phyloP scores from a whole-genome alignment of 2,113 vertebrate genomes.

The Tympanuchus pallidicinctus region DNA sequence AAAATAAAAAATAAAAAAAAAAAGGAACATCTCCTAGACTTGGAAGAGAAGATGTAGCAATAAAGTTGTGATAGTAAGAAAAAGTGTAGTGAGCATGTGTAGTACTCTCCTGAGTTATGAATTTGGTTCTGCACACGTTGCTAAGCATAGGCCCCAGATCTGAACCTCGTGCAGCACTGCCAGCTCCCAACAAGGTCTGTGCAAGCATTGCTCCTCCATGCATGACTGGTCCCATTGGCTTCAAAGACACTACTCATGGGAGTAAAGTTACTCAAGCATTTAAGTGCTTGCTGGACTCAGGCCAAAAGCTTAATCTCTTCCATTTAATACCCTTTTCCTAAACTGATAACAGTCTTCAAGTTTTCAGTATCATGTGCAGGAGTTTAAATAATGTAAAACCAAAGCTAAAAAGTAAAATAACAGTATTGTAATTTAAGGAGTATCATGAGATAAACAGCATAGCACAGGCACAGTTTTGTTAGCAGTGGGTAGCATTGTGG shows the following conservation, averaged over 20 bases:
- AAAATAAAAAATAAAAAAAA: not conserved
- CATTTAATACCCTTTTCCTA: constrained; percentile 69
- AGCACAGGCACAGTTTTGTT: constrained; percentile 22
- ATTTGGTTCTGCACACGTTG: not conserved
- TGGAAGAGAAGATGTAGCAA: not conserved
- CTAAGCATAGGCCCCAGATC: not conserved
- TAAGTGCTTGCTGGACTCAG: constrained; percentile 62
- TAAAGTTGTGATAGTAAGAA: not conserved
- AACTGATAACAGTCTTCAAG: constrained; percentile 60
- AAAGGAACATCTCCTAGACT: not conserved
- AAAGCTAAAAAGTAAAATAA: constrained; percentile 37
- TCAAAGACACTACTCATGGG: constrained; percentile 61
- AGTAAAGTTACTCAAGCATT: constrained; percentile 73
- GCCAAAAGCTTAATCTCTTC: constrained; percentile 71
- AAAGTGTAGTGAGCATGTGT: not conserved
- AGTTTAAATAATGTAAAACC: constrained; percentile 64
- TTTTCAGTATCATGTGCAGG: constrained; percentile 66
- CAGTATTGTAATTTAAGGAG: constrained; percentile 59
- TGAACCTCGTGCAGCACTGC: not conserved
- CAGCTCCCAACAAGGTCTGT: not conserved
- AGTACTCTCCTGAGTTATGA: not conserved
- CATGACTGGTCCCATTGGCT: constrained; percentile 28
- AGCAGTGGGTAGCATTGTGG: constrained; percentile 35
- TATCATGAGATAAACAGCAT: constrained; percentile 61
- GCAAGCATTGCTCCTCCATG: not conserved